Base-by-base conservation (phyloP, 2,113 vertebrate species). In the Phaethornis superciliosus region DNA sequence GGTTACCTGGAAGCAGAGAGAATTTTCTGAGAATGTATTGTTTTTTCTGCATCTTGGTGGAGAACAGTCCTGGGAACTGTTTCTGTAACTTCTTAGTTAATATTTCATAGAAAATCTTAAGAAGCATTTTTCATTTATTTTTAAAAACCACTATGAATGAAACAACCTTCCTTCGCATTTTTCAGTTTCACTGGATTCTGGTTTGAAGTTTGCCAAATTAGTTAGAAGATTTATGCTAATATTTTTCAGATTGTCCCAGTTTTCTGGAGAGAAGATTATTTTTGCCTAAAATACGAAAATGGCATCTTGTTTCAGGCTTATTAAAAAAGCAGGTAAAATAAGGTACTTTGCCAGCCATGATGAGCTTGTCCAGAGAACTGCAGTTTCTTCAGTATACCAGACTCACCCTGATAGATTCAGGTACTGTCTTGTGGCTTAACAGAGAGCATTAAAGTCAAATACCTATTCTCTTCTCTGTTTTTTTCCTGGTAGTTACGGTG, bases 401-500 rank as follows among this genome's bases (percentile, higher is more conserved):
- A 44, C 56, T 88, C 40, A 6, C 21, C 26, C 16, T 71, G 20
- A 52, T 24, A 63, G 42, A 15, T 65, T 89, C 42, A 80, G 46
- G 51, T 82, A 32, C 26, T 64, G 60, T 68, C 20, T 42, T 35
- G 27, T 59, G 65, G 22, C 47, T 80, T 74, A 67, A 59, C 24
- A 44, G 59, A 82, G 52, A 27, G 2, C 67, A 15, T 64, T 68
- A 2, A 69, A 82, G 21, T 79, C 28, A 69, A 80, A 81, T 26
- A n/a, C 17, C 22, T 68, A 0, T 44, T 92, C 3, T 88, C 46
- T 90, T 51, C 64, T 81, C 54, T 89, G 7, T 83, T 72, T 94
- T 82, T 62, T 81, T 94, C 46, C 90, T 12, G 7, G 26, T 88
- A 99, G 99, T 97, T 99, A 99, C 0, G 99, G 99, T 0, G 99